Evolutionary conservation across 2,888 invertebrate species (phyloP), one percentile per base, ranked within the genome.

Genomic region (Drosophila gaucha): DNA sequence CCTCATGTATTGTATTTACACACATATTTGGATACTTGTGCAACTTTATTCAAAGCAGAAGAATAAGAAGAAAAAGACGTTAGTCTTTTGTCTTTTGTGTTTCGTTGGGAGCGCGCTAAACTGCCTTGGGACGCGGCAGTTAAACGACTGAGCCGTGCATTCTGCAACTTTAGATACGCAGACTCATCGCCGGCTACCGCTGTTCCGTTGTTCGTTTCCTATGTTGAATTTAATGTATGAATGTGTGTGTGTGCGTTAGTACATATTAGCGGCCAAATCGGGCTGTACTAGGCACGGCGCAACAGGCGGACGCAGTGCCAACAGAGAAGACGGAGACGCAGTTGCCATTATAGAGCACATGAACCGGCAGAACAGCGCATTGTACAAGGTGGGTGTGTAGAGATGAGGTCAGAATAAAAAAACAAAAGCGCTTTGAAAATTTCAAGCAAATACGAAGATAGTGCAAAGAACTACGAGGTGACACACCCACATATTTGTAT

Each of bases 81-180:
- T 52, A n/a, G 50, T 57, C 41, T 50, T 4, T 24, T 9, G 41
- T 16, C 5, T 6, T 50, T 55, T 52, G 51, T 38, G 18, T 46
- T 58, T 50, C 41, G 60, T 60, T 49, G 58, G 41, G 31, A 83
- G 84, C 89, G 80, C 85, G 80, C 89, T 86, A 90, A 90, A 91
- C 92, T 90, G 91, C 88, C 90, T 90, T 88, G 84, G 90, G 87
- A 89, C 91, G 90, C 90, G 90, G 90, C 91, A 91, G 91, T 89
- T 87, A 90, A 85, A 89, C 89, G 90, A 92, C 92, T 92, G 90
- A 91, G 79, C 73, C 80, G 76, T 79, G 80, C 74, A 83, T 74
- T 67, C 74, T 89, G 78, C 77, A 83, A 69, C 74, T 69, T 80
- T 85, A 76, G 78, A 88, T 74, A 73, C 78, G 75, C 83, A 83